Conservation (phyloP, 37 sponge, comb jelly and placozoan species). For the Beroe forskalii region DNA sequence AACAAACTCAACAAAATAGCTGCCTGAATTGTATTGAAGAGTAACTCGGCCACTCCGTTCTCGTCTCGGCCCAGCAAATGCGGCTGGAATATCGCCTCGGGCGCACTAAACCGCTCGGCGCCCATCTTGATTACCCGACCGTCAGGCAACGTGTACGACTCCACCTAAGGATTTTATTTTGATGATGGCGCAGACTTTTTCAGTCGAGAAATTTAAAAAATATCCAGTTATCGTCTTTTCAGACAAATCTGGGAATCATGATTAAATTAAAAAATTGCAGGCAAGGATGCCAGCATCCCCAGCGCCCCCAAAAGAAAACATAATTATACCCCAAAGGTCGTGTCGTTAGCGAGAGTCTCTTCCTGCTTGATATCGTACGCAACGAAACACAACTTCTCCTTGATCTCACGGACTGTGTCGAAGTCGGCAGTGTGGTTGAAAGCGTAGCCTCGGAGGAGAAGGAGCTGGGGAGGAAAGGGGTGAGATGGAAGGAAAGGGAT, state of each 20-base stretch:
- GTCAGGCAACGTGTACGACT: constrained; percentile 74
- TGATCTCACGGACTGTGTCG: constrained; percentile 99
- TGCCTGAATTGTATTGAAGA: constrained; percentile 92
- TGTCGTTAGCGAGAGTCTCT: constrained; percentile 89
- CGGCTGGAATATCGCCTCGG: constrained; percentile 98
- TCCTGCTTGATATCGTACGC: constrained; percentile 98
- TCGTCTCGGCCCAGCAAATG: constrained; percentile 95
- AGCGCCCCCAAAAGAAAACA: too few relatives aligned
- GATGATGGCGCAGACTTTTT: background rate
- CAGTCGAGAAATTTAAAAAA: background rate
- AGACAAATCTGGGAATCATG: too few relatives aligned
- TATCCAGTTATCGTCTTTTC: constrained; percentile 71
- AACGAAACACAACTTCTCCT: constrained; percentile 97
- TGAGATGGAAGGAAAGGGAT: background rate
- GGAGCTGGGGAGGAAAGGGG: constrained; percentile 69
- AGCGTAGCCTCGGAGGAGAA: constrained; percentile 94
- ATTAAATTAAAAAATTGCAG: too few relatives aligned
- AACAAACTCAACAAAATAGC: too few relatives aligned
- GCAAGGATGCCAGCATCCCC: too few relatives aligned
- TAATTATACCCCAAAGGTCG: constrained; percentile 92
- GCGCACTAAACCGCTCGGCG: constrained; percentile 96
- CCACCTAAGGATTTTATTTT: too few relatives aligned
- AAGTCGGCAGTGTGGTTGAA: constrained; percentile 99
- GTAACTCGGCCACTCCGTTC: constrained; percentile 93
- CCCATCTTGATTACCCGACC: constrained; percentile 95